Base-by-base conservation (phyloP, 1,140 invertebrate species). In the Drosophila nasuta region DNA sequence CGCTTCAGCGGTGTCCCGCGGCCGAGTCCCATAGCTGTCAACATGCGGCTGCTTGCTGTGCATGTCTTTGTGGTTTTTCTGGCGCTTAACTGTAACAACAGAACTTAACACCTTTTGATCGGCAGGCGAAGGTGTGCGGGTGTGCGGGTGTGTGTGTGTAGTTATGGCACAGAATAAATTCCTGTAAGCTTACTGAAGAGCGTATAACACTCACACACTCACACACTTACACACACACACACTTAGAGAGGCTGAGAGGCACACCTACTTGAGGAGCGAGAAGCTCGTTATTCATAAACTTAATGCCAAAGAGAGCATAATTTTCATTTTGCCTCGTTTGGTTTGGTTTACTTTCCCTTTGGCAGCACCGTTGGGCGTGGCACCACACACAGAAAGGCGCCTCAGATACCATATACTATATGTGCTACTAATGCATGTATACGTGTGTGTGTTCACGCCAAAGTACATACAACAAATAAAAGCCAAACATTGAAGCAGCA, bases 281-380 rank as follows among this genome's bases (percentile, higher is more conserved):
- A 56, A 71, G 80, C 83, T 82, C 82, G 82, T 87, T 87, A 87
- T 87, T 87, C 82, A 87, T 87, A 87, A 87, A 87, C 82, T 87
- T 87, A 87, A 87, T 87, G 80, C 82, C 82, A 88, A 88, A 87
- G 83, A 88, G 82, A 87, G 83, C 83, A 87, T 87, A 87, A 87
- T 87, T 87, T 87, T 87, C 79, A 87, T 88, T 87, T 82, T 73
- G 70, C 75, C 70, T 58, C 71, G 60, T 82, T 82, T 85, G 75
- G 82, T 67, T 82, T 73, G 70, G 71, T 69, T 82, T 82, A 79
- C 82, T 54, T 67, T 62, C 51, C 57, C 75, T 80, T 80, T 77
- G 35, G 56, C 48, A 67, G 45, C 59, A 41, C 30, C 66, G 46
- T 52, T 48, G 45, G 71, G 72, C 43, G 65, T 46, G 17, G 43